Conservation (phyloP, 2,797 vertebrate genomes). For the Mastacembelus armatus region DNA sequence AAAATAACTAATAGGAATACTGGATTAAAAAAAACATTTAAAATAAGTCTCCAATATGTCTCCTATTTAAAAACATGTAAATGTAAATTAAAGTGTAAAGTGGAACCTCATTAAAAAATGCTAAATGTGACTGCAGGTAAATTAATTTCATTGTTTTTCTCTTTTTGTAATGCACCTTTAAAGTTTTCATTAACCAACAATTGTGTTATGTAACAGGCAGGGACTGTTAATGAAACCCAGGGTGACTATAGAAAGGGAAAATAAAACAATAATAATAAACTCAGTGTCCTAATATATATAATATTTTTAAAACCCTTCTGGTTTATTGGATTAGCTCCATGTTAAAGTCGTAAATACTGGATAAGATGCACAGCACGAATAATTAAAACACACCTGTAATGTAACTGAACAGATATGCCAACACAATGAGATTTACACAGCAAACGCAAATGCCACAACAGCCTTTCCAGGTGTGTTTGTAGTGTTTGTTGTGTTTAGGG, state of each 20-base stretch:
- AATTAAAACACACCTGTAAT: conserved; percentile 19
- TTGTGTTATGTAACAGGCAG: background rate
- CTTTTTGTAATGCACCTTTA: conserved; percentile 2
- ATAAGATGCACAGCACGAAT: too few relatives aligned
- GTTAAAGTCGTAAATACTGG: too few relatives aligned
- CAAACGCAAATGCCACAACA: background rate
- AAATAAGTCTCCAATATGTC: background rate
- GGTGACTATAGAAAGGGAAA: background rate
- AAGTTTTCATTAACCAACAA: conserved; percentile 8
- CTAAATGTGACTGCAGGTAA: background rate
- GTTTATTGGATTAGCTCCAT: background rate
- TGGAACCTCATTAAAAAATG: too few relatives aligned
- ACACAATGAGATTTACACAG: background rate
- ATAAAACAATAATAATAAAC: background rate
- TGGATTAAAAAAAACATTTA: background rate
- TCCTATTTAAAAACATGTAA: background rate
- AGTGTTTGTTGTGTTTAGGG: background rate
- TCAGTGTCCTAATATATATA: too few relatives aligned
- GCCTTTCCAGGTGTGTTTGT: too few relatives aligned
- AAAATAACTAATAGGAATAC: conserved; percentile 12
- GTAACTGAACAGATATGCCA: too few relatives aligned
- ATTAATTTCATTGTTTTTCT: conserved; percentile 7
- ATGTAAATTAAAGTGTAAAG: too few relatives aligned
- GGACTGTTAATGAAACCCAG: background rate
- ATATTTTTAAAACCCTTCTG: background rate